These are phyloP conservation scores for Pygoscelis adeliae DNA, from an alignment of 2,113 vertebrate genomes.

Conservation along the genomic window DNA sequence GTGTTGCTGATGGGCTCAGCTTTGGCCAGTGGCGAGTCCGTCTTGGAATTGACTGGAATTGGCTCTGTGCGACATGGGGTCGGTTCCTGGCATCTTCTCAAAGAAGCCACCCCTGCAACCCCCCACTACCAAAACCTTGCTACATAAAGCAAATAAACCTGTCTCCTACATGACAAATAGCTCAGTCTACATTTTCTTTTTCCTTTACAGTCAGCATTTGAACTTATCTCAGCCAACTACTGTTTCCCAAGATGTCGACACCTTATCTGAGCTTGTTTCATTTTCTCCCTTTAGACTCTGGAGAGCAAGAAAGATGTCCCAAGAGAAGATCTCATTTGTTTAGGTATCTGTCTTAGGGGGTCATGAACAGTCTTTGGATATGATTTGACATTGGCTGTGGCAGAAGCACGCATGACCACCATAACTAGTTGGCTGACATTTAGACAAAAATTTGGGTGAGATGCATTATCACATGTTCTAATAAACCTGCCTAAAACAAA, in stretches of 20 bases:
- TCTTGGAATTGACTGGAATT: background rate
- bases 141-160: background rate
- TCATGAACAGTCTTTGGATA: background rate
- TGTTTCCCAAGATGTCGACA: background rate
- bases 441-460: background rate
- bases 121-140: background rate
- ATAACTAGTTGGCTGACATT: background rate
- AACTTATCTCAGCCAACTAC: background rate
- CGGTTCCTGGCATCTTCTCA: too few species aligned
- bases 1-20: background rate
- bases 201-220: background rate
- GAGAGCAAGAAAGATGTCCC: background rate
- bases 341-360: background rate
- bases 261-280: background rate
- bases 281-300: background rate
- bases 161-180: background rate
- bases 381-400: background rate
- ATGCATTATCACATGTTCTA: background rate
- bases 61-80: rapidly evolving
- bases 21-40: rapidly evolving
- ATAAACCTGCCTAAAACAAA: background rate
- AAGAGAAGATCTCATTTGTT: background rate
- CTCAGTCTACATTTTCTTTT: background rate
- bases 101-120: too few species aligned
- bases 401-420: background rate